phyloP scores from a whole-genome alignment of 35 echinoderm and acorn worm genomes.

The Diadema setosum region DNA sequence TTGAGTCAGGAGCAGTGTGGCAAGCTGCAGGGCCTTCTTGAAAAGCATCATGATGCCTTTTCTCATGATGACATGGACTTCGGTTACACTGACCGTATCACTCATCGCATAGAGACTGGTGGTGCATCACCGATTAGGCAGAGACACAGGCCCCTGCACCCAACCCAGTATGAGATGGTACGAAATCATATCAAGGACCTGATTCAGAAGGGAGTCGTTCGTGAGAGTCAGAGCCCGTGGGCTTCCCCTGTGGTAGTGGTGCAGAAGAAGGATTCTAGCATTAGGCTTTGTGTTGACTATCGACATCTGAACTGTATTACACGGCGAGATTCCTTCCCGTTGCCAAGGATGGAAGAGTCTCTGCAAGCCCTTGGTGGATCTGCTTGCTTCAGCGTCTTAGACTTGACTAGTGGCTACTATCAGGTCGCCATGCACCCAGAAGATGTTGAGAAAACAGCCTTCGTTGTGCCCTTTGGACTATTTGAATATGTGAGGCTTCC shows the following conservation, averaged over 20 bases:
- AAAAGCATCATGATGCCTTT: no score
- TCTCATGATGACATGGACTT: no score
- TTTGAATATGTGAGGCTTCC: constrained; percentile 23
- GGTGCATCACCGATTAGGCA: background rate
- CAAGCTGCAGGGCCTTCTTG: no score
- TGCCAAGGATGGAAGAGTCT: background rate
- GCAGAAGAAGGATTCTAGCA: background rate
- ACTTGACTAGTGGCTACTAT: background rate
- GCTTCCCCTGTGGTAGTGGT: constrained; percentile 1
- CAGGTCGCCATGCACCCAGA: background rate
- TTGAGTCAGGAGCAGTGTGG: no score
- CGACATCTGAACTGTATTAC: background rate
- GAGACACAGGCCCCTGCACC: background rate
- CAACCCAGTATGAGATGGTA: constrained; percentile 9
- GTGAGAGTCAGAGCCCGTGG: background rate
- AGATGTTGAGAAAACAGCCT: constrained; percentile 33
- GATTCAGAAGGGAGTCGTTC: background rate
- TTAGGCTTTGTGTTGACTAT: constrained; percentile 17
- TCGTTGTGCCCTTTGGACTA: background rate
- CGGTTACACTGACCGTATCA: no score
- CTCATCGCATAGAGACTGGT: no score
- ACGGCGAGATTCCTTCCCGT: background rate
- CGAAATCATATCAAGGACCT: background rate
- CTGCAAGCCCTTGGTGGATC: background rate
- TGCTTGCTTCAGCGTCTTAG: background rate